Conservation (phyloP, 2,888 invertebrate species). For the Hedychridium roseum region DNA sequence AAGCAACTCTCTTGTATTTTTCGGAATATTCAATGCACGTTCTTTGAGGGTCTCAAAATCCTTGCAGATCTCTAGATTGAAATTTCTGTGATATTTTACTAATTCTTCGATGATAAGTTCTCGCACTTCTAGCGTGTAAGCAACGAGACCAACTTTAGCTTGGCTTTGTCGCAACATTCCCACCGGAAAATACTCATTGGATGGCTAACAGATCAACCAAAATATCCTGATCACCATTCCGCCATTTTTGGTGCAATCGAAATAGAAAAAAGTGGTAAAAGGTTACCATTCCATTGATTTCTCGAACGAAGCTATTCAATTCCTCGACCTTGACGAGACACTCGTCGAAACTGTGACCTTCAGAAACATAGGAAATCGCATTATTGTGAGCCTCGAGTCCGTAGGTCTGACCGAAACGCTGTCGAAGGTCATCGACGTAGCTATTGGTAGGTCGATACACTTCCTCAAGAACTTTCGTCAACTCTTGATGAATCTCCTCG, state of each 20-base stretch:
- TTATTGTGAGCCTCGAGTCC: conserved; percentile 65
- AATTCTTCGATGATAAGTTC: conserved; percentile 70
- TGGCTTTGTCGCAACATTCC: conserved; percentile 71
- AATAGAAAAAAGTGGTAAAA: background rate
- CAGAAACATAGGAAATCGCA: conserved; percentile 65
- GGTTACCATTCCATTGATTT: conserved; percentile 51
- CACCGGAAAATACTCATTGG: conserved; percentile 75
- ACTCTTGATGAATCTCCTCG: conserved; percentile 65
- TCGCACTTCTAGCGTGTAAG: conserved; percentile 67
- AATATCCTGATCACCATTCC: background rate
- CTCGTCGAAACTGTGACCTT: conserved; percentile 62
- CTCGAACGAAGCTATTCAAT: conserved; percentile 42
- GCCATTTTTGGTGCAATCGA: background rate
- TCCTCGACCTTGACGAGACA: conserved; percentile 46
- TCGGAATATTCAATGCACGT: conserved; percentile 76
- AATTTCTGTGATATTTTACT: conserved; percentile 71
- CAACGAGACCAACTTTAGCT: conserved; percentile 71
- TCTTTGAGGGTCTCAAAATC: conserved; percentile 77
- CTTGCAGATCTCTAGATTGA: conserved; percentile 74
- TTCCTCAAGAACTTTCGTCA: conserved; percentile 66
- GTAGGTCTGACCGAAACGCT: conserved; percentile 69
- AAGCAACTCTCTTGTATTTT: conserved; percentile 82
- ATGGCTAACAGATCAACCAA: conserved; percentile 57
- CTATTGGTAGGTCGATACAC: conserved; percentile 69
- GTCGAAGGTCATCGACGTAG: conserved; percentile 67